Evolutionary conservation across 1,140 invertebrate genomes (phyloP), one percentile per base, ranked within the genome.

Genomic region (Spodoptera frugiperda): DNA sequence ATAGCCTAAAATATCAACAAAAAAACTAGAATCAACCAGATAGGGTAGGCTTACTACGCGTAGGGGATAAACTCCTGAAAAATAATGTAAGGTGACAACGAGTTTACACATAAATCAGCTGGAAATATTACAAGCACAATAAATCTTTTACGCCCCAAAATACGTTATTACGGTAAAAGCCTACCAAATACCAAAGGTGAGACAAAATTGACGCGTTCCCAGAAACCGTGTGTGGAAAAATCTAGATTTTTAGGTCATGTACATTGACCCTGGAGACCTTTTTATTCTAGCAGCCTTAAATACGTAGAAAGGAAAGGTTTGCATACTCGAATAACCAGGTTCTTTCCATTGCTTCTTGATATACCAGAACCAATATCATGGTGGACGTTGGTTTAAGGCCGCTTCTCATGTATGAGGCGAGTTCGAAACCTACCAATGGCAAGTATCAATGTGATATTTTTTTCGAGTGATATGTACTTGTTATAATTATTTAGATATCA

Each of bases 81-180:
- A 39, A 39, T 39, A 39, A 39, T 39, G 33, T 39, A 39, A 10
- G 33, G 33, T 39, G 51, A 53, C 51, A 57, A 57, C 21, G 10
- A 59, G 25, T 61, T 61, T 61, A 15, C 21, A 59, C 25, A 8
- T 30, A 61, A 61, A 61, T 6, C 30, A 59, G 25, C 30, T n/a
- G 2, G 17, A 61, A 61, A 61, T 55, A 55, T 19, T n/a, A n/a
- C n/a, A 55, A 59, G 11, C 6, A 9, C 5, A 39, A 39, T 39
- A 39, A 39, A 39, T 15, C 30, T 19, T 15, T 39, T 61, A 17
- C 9, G 14, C 2, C 2, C n/a, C 44, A 44, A 63, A 63, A 44
- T 44, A 57, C 19, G 54, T 12, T 25, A 57, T 17, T 44, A 63
- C 33, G 11, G 33, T 44, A 33, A 14, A 30, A 33, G 14, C 25